These are phyloP conservation scores for Harlomillsia oculata DNA, from an alignment of 1,140 invertebrate genomes.

Conservation along the genomic window DNA sequence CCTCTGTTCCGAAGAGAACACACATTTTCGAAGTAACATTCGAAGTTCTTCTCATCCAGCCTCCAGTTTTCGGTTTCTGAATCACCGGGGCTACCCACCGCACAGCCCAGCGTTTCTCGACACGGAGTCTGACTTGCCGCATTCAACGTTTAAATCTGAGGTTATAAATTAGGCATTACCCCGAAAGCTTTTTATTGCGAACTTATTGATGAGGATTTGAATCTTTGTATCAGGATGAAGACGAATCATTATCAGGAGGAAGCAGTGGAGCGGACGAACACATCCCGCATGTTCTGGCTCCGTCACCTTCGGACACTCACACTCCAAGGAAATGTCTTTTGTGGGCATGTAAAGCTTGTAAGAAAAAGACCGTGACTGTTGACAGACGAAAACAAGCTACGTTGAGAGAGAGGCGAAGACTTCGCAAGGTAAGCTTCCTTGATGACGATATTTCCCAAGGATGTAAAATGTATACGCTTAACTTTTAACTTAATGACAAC, in stretches of 20 bases:
- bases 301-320: constrained; percentile 41
- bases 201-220: not conserved
- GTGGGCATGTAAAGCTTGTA: constrained; percentile 94
- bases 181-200: not conserved
- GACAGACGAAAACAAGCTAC: constrained; percentile 94
- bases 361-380: constrained; percentile 84
- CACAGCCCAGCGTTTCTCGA: not conserved
- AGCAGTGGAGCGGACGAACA: constrained; percentile 35
- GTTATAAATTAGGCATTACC: not conserved
- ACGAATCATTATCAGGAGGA: constrained; percentile 33
- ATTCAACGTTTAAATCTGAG: constrained; percentile 21
- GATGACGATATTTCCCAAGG: too few species aligned
- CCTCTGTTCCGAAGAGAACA: too few species aligned
- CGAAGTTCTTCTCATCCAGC: too few species aligned
- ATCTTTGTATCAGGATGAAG: constrained; percentile 39
- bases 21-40: too few species aligned
- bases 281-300: constrained; percentile 46
- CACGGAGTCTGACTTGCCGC: not conserved
- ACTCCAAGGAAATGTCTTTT: constrained; percentile 65
- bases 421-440: constrained; percentile 69
- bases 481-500: too few species aligned
- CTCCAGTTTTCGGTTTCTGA: not conserved
- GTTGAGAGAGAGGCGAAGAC: constrained; percentile 75
- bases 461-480: too few species aligned
- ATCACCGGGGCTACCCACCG: too few species aligned